phyloP scores from a whole-genome alignment of 1,140 invertebrate genomes.

The Anastrepha obliqua region DNA sequence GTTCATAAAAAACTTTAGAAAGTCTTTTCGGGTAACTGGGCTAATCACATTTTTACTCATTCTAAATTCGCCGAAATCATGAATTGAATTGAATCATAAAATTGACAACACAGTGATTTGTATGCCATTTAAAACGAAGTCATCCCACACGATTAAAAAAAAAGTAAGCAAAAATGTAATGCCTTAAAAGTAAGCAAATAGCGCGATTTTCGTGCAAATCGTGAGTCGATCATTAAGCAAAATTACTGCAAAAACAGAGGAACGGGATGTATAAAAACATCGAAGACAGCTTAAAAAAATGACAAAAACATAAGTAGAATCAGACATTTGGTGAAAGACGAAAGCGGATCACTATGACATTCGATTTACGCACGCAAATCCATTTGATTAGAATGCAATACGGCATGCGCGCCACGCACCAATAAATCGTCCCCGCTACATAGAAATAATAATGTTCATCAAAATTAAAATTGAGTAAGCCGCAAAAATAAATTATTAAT shows the following conservation, averaged over 20 bases:
- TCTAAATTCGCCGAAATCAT: slow-evolving; percentile 4
- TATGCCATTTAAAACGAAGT: neutral
- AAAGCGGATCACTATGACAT: neutral
- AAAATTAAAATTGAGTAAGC: slow-evolving; percentile 12
- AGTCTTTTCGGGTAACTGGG: neutral
- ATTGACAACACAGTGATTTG: slow-evolving; percentile 9
- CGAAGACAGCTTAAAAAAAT: neutral
- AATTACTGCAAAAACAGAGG: neutral
- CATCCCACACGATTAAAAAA: neutral
- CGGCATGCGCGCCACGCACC: neutral
- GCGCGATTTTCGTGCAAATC: slow-evolving; percentile 1
- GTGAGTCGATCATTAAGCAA: neutral
- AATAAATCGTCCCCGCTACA: slow-evolving; percentile 4
- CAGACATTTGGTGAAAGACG: neutral
- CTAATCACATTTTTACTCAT: slow-evolving; percentile 36
- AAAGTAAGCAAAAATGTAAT: neutral
- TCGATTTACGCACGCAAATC: neutral
- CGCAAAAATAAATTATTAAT: slow-evolving; percentile 15
- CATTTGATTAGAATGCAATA: slow-evolving; percentile 17
- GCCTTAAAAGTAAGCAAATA: neutral
- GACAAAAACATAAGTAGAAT: no score
- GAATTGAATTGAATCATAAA: neutral
- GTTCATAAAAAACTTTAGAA: neutral
- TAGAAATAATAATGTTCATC: neutral
- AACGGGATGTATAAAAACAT: neutral